phyloP scores from a whole-genome alignment of 2,888 invertebrate species.

The Aphelenchoides bicaudatus region DNA sequence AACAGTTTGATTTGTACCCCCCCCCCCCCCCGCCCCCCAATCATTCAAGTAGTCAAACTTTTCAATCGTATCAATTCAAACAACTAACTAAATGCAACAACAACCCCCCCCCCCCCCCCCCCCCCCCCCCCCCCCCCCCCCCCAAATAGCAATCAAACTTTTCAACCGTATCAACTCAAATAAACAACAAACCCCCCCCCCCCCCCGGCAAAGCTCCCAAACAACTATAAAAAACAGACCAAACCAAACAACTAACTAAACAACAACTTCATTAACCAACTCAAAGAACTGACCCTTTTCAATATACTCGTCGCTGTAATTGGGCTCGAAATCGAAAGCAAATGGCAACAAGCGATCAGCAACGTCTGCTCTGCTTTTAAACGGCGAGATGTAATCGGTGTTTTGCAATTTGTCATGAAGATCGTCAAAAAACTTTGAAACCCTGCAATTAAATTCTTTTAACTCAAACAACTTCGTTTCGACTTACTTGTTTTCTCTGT shows the following conservation, averaged over 20 bases:
- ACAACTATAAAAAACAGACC: too few relatives aligned
- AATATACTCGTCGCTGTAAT: constrained; percentile 22
- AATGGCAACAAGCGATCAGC: constrained; percentile 24
- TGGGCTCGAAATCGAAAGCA: constrained; percentile 21
- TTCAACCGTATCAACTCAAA: too few relatives aligned
- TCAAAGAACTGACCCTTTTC: constrained; percentile 18
- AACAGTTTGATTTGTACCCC: too few relatives aligned
- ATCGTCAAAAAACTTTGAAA: constrained; percentile 11
- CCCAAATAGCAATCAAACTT: too few relatives aligned
- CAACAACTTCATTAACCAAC: constrained; percentile 2
- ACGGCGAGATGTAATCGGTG: constrained; percentile 19
- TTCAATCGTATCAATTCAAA: too few relatives aligned
- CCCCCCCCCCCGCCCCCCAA: too few relatives aligned
- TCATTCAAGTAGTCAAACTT: too few relatives aligned
- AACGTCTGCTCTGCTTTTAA: constrained; percentile 12
- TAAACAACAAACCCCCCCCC: too few relatives aligned
- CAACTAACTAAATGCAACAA: too few relatives aligned
- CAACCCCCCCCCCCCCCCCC: too few relatives aligned
- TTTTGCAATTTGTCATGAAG: constrained; percentile 17
- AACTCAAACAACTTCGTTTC: background rate
- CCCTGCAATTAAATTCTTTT: constrained; percentile 18
- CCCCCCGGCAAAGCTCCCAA: too few relatives aligned
- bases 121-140: too few relatives aligned
- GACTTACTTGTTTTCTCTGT: constrained; percentile 12
- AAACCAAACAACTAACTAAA: constrained; percentile 9